phyloP scores from a whole-genome alignment of 1,140 invertebrate genomes.

The Ladona fulva region DNA sequence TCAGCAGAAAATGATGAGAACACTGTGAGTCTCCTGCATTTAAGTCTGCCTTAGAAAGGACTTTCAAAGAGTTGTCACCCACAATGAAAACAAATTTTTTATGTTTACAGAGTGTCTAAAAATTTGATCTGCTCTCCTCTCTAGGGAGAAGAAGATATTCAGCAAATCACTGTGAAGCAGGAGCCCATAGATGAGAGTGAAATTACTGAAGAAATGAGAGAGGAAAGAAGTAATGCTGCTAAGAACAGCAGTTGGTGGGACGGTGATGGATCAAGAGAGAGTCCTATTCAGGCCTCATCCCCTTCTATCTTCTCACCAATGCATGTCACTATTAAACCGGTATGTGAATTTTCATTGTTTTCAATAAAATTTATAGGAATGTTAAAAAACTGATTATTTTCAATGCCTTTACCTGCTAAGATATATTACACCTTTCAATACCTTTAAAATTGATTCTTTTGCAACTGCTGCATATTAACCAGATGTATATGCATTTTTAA shows the following conservation, averaged over 20 bases:
- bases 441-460: no score
- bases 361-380: no score
- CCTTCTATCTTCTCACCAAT: background rate
- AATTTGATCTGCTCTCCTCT: background rate
- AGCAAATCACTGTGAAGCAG: constrained; percentile 43
- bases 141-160: background rate
- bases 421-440: no score
- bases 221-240: background rate
- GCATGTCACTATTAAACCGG: background rate
- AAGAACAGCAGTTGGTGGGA: background rate
- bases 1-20: background rate
- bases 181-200: constrained; percentile 61
- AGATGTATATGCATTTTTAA: no score
- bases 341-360: background rate
- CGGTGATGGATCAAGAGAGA: background rate
- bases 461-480: no score
- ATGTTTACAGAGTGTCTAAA: no score
- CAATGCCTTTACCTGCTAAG: no score
- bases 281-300: background rate
- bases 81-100: no score
- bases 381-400: no score
- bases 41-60: no score
- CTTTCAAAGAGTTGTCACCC: no score
- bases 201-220: constrained; percentile 31
- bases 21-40: background rate